Evolutionary conservation across 2,888 invertebrate species (phyloP).

Genomic region (Loripinus fragilis): DNA sequence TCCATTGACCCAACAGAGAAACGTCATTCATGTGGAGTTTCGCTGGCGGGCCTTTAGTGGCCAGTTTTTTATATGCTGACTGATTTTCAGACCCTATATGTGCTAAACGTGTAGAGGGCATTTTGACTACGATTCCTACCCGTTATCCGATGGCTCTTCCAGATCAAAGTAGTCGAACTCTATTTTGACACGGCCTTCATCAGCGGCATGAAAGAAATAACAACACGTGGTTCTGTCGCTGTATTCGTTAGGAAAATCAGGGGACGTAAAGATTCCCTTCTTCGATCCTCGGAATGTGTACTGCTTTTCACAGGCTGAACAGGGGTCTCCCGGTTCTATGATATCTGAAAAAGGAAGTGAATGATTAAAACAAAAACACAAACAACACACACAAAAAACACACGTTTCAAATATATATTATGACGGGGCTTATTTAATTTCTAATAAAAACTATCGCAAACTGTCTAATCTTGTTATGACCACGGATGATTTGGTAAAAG

Average conservation of each 20-base stretch:
- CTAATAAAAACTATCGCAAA: too few relatives aligned
- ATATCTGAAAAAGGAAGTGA: background rate
- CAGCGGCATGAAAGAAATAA: constrained; percentile 76
- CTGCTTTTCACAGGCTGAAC: constrained; percentile 55
- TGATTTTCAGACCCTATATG: too few relatives aligned
- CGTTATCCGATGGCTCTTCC: constrained; percentile 68
- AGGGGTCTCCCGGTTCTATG: constrained; percentile 23
- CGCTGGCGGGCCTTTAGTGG: too few relatives aligned
- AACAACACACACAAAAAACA: too few relatives aligned
- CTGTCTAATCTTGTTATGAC: too few relatives aligned
- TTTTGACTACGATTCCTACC: constrained; percentile 26
- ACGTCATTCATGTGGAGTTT: too few relatives aligned
- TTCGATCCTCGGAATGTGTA: constrained; percentile 56
- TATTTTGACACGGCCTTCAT: constrained; percentile 76
- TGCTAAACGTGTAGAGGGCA: background rate
- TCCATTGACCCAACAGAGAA: too few relatives aligned
- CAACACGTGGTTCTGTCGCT: constrained; percentile 72
- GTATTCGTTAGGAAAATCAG: constrained; percentile 76
- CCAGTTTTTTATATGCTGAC: too few relatives aligned
- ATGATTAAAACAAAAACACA: too few relatives aligned
- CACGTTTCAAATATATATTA: too few relatives aligned
- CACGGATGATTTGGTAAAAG: too few relatives aligned
- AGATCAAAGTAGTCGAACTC: constrained; percentile 76
- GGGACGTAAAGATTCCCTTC: constrained; percentile 75
- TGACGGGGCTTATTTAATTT: too few relatives aligned